phyloP scores from a whole-genome alignment of 2,888 invertebrate species.

The Hirtodrosophila cameraria region DNA sequence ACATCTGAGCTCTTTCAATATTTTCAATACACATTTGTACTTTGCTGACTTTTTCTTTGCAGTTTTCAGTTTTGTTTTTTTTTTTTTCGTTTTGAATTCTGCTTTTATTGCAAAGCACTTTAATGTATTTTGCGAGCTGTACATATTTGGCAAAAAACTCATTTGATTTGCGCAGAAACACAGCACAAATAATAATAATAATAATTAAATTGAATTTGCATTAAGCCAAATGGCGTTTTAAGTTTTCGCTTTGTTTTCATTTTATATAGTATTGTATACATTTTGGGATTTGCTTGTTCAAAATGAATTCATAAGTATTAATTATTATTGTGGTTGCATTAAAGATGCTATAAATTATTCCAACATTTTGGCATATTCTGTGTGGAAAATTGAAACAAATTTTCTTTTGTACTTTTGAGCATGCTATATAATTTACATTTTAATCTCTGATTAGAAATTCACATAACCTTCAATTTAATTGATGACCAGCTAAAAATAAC shows the following conservation, averaged over 20 bases:
- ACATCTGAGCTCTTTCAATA: too few species aligned
- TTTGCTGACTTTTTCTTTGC: conserved; percentile 11
- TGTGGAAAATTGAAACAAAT: neutral
- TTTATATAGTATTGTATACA: conserved; percentile 8
- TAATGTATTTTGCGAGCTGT: conserved; percentile 25
- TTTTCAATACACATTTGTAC: conserved; percentile 4
- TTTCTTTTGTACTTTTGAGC: neutral
- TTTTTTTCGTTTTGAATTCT: conserved; percentile 32
- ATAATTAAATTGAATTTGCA: conserved; percentile 43
- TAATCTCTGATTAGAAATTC: neutral
- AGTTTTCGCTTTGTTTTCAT: conserved; percentile 26
- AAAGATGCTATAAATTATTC: conserved; percentile 26
- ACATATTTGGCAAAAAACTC: conserved; percentile 55
- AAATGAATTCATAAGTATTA: conserved; percentile 21
- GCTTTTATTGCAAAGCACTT: conserved; percentile 38
- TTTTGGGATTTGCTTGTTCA: too few species aligned
- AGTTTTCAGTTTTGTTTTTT: conserved; percentile 30
- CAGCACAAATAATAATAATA: conserved; percentile 18
- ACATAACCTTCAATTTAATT: conserved; percentile 5
- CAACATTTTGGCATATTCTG: conserved; percentile 26
- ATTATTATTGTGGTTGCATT: conserved; percentile 31
- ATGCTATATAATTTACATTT: neutral
- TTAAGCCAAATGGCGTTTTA: conserved; percentile 35
- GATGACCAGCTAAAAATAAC: too few species aligned
- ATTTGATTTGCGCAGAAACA: conserved; percentile 39